Base-by-base conservation (phyloP, 1,140 invertebrate species). In the Pantala flavescens region DNA sequence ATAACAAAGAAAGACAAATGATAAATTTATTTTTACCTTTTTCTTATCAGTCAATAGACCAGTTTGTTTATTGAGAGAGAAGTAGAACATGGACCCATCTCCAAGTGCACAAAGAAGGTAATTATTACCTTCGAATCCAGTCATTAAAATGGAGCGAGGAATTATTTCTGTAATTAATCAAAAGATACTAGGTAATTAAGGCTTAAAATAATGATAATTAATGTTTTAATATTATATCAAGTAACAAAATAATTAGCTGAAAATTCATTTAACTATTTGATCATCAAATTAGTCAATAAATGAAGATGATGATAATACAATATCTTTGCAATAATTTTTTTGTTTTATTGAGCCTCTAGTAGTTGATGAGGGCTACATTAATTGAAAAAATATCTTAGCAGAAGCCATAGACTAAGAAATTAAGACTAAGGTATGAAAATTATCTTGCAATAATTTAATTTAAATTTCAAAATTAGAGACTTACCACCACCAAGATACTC, bases 1-100 rank as follows among this genome's bases (percentile, higher is more conserved):
- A 71, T 71, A n/a, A 71, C 71, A 71, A 71, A n/a, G 5, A 12
- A 21, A 19, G 12, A 3, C 2, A 21, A 19, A 63, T 72, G 3
- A 5, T 24, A 49, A 71, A 11, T 21, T 71, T 16, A 21, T 42
- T 75, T 77, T 79, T 76, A 86, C 93, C 81, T 93, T 93, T 80
- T 97, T 97, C 80, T 91, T 93, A 76, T 96, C 94, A 2, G 87
- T 86, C 7, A 97, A 82, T 11, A 83, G 81, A 3, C 94, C 93
- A 63, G 85, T 89, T 23, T 88, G 81, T 77, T 88, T 88, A 78
- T 94, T 90, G 74, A 98, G 84, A 14, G 88, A 89, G 81, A 98
- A 99, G 83, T 99, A 99, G 83, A 95, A 97, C 86, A 99, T 92
- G 24, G 96, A 96, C 7, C 98, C 98, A 85, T 99, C 98, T 23